A percentile compares a stretch with the other conserved stretches of the same genome.
Evolutionary conservation across 2,888 invertebrate genomes (phyloP).

Genomic region (Glyphotaelius pellucidus): DNA sequence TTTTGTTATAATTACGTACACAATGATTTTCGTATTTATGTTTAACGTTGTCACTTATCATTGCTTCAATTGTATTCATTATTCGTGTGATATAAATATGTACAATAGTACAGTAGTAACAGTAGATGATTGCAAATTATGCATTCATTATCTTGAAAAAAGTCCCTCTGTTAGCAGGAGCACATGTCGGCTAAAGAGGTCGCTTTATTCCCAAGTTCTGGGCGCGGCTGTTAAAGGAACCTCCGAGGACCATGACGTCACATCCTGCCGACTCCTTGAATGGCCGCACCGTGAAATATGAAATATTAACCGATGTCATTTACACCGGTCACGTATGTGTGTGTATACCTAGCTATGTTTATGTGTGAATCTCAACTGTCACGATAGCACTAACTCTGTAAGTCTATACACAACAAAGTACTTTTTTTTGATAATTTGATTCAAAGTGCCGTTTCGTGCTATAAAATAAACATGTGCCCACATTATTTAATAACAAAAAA

Average conservation of each 20-base stretch:
- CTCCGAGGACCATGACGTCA: constrained; percentile 49
- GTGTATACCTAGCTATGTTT: background rate
- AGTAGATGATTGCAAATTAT: no score
- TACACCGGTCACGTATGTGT: constrained; percentile 54
- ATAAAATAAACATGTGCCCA: background rate
- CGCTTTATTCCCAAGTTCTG: background rate
- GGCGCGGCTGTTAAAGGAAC: constrained; percentile 1
- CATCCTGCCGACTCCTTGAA: constrained; percentile 57
- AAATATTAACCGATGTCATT: constrained; percentile 60
- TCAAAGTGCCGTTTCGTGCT: background rate
- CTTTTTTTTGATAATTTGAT: background rate
- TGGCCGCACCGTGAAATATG: constrained; percentile 59
- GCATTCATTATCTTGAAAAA: background rate
- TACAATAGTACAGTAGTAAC: background rate
- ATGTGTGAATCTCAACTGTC: background rate
- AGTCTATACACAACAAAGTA: background rate
- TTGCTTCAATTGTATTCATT: background rate
- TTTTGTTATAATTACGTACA: background rate
- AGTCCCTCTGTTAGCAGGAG: background rate
- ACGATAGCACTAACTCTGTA: background rate
- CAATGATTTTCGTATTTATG: background rate
- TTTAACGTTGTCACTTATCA: background rate
- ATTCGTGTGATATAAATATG: background rate
- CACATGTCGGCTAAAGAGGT: constrained; percentile 7
- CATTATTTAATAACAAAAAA: background rate